phyloP scores from a whole-genome alignment of 1,140 invertebrate species.

The Lethrus apterus region DNA sequence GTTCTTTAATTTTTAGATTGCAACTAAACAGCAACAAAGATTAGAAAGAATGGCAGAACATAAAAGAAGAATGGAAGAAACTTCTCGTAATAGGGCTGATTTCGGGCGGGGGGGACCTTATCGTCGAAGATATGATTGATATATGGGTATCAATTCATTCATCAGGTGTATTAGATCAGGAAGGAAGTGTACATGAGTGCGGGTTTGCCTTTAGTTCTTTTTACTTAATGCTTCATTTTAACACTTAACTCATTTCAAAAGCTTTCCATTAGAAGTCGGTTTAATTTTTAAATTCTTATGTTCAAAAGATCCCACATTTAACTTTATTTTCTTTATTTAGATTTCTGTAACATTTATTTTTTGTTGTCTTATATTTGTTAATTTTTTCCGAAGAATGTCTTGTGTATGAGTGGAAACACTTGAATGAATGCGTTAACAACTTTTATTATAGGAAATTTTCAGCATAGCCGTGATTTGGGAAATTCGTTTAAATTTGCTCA shows the following conservation, averaged over 20 bases:
- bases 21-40: slow-evolving; percentile 77
- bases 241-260: background rate
- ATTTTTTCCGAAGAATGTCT: no score
- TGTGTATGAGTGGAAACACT: background rate
- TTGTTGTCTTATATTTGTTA: no score
- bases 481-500: no score
- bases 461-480: no score
- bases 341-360: no score
- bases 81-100: slow-evolving; percentile 42
- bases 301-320: no score
- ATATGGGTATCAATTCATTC: background rate
- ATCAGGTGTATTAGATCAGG: slow-evolving; percentile 2
- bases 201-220: slow-evolving; percentile 1
- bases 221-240: no score
- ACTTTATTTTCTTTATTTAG: background rate
- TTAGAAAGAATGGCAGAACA: slow-evolving; percentile 79
- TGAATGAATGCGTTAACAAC: slow-evolving; percentile 9
- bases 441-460: slow-evolving; percentile 15
- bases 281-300: background rate
- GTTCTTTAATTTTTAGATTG: slow-evolving; percentile 58
- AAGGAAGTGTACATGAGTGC: slow-evolving; percentile 6
- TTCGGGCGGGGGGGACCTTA: slow-evolving; percentile 23
- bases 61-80: slow-evolving; percentile 66
- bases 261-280: background rate
- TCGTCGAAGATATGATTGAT: slow-evolving; percentile 22